Percentiles rank a stretch among this genome's conserved stretches.
These are phyloP conservation scores for Caenorhabditis sp. DNA, from an alignment of 2,888 invertebrate species.

Conservation along the genomic window DNA sequence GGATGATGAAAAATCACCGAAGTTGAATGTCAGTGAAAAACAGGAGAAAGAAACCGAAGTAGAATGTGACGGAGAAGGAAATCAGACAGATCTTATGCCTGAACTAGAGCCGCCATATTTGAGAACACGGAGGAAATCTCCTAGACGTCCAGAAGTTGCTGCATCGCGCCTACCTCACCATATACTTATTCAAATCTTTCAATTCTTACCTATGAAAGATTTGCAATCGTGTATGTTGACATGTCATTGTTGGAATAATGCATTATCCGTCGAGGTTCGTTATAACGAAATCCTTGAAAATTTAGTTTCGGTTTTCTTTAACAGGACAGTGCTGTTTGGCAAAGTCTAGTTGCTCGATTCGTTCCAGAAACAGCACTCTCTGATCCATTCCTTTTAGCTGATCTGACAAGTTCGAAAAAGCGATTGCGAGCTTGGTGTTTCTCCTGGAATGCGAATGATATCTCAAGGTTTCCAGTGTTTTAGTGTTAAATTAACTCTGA, in stretches of 20 bases:
- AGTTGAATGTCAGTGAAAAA: background rate
- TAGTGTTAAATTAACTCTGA: too few species aligned
- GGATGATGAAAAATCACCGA: background rate
- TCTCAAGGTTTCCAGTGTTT: conserved; percentile 77
- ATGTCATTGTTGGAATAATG: conserved; percentile 90
- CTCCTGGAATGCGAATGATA: conserved; percentile 96
- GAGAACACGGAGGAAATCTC: conserved; percentile 11
- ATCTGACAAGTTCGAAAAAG: conserved; percentile 88
- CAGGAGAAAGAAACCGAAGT: background rate
- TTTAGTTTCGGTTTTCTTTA: conserved; percentile 6
- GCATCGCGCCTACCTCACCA: conserved; percentile 58
- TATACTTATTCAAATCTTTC: conserved; percentile 58
- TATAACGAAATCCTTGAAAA: background rate
- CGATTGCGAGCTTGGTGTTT: conserved; percentile 91
- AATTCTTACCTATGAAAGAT: conserved; percentile 75
- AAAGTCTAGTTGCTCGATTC: conserved; percentile 85
- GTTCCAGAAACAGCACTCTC: conserved; percentile 83
- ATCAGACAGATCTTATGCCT: conserved; percentile 8
- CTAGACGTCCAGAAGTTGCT: conserved; percentile 40
- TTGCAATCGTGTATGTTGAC: conserved; percentile 87
- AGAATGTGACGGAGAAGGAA: conserved; percentile 39
- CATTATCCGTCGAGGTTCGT: conserved; percentile 77
- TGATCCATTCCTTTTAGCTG: conserved; percentile 88
- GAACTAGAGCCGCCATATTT: background rate
- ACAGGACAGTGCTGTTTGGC: conserved; percentile 79